Evolutionary conservation across 2,113 vertebrate genomes (phyloP), one percentile per base, ranked within the genome.

Genomic region (Xiphophorus hellerii): DNA sequence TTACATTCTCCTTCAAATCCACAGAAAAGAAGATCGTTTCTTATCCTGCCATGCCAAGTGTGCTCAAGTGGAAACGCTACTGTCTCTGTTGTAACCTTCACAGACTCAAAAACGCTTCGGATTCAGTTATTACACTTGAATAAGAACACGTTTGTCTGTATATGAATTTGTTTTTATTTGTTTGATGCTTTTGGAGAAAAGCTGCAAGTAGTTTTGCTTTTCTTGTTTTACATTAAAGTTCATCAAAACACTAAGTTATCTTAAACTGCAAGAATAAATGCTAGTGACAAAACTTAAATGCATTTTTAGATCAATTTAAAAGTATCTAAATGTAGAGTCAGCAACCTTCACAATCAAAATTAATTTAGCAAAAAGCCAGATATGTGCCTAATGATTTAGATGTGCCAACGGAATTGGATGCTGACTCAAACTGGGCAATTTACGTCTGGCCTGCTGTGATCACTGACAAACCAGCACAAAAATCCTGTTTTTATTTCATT

Each of bases 1-100:
- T 91, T 87, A 88, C 81, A 81, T 82, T 90, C 90, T 88, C 90
- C 89, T 92, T 89, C 86, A 92, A 83, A 89, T 82, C 67, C 17
- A 27, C 48, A 71, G 80, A 73, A 87, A 84, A 88, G 86, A 90
- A 84, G 85, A 89, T 74, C 77, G 79, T 87, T 76, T 83, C 84
- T 76, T 75, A 71, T 76, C 77, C 66, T 17, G 39, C 28, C 22
- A 81, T 33, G 20, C 25, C 58, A 72, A 77, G 44, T 73, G 74
- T 82, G 37, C 69, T 39, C 72, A 25, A 67, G 79, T 83, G 73
- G 58, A 35, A 22, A n/a, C n/a, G 31, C 15, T 62, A 20, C 20
- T 37, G 28, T 12, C 0, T 68, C 51, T 61, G 62, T 30, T 27
- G 31, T 39, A 66, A 68, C 48, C 70, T 75, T 70, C 42, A 48